Evolutionary conservation across 2,797 vertebrate species (phyloP).

Genomic region (Clarias laeviceps): DNA sequence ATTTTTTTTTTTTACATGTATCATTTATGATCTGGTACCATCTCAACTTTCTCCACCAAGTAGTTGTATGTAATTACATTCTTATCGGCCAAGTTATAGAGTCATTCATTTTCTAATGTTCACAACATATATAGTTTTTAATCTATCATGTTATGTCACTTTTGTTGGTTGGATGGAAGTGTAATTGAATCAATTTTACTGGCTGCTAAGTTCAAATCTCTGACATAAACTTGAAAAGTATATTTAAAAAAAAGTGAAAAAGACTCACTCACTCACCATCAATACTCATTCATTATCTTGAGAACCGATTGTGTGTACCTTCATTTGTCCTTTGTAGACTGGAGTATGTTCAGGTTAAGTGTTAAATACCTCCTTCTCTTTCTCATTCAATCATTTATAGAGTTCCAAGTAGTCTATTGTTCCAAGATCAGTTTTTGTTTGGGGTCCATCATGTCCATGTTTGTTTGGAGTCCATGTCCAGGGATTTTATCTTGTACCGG

Average conservation of each 20-base stretch:
- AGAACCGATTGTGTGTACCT: not conserved
- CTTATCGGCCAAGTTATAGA: not conserved
- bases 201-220: not conserved
- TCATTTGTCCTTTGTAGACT: not conserved
- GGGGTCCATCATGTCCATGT: no score
- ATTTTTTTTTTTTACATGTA: no score
- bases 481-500: not conserved
- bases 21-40: not conserved
- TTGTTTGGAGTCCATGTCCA: not conserved
- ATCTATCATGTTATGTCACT: slow-evolving; percentile 1
- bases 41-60: not conserved
- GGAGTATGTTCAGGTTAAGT: no score
- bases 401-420: not conserved
- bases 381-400: not conserved
- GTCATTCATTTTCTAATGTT: slow-evolving; percentile 4
- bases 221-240: not conserved
- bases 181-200: not conserved
- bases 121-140: not conserved
- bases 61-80: not conserved
- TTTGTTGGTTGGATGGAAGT: not conserved
- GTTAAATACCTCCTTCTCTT: not conserved
- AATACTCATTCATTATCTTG: no score
- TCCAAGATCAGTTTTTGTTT: no score
- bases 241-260: not conserved
- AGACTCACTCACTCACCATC: not conserved